A percentile compares a stretch with the other conserved stretches of the same genome.
These are phyloP conservation scores for Rhopalosiphum nymphaeae DNA, from an alignment of 2,888 invertebrate species.

Conservation along the genomic window DNA sequence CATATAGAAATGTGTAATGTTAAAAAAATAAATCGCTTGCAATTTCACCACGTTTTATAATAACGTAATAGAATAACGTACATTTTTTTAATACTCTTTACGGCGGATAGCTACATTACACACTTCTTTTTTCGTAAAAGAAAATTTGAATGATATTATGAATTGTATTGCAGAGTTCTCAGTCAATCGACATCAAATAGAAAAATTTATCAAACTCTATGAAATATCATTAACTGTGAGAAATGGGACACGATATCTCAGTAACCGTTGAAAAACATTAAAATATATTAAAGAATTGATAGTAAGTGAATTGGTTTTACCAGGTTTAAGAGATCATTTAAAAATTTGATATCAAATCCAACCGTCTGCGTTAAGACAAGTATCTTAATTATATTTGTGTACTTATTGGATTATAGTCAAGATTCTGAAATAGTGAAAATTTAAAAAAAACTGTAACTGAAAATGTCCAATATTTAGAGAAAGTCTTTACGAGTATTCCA, in stretches of 20 bases:
- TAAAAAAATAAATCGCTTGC: neutral
- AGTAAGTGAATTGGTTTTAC: neutral
- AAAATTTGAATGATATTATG: neutral
- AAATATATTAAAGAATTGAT: neutral
- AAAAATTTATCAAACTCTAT: neutral
- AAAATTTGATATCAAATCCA: neutral
- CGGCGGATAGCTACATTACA: neutral
- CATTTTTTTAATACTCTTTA: neutral
- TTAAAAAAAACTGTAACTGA: neutral
- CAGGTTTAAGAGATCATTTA: neutral
- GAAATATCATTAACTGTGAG: neutral
- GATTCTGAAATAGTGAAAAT: neutral
- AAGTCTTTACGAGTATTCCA: neutral
- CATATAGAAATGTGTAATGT: neutral
- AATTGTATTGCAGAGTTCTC: neutral
- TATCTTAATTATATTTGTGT: neutral
- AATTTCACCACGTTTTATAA: neutral
- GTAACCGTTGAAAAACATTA: neutral
- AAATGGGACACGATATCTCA: neutral
- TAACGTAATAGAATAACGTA: too few species aligned
- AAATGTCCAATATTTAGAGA: neutral
- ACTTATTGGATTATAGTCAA: neutral
- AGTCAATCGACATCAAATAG: neutral
- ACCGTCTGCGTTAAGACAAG: neutral
- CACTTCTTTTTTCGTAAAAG: neutral